Evolutionary conservation across 2,797 vertebrate species (phyloP), one percentile per base, ranked within the genome.

Genomic region (Bradypus variegatus): DNA sequence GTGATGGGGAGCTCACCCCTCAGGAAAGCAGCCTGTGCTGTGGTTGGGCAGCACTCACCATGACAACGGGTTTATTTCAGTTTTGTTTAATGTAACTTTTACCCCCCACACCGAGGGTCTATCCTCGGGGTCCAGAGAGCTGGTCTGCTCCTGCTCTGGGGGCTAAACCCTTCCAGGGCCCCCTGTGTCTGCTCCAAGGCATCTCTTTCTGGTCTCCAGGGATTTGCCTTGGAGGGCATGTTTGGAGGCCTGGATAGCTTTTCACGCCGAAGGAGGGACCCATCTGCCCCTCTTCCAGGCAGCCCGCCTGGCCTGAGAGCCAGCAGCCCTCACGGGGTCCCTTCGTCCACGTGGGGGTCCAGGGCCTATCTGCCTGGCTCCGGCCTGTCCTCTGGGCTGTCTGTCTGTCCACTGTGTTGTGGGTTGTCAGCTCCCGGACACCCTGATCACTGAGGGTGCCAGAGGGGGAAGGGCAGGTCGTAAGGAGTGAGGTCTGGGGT

Each of bases 1-100:
- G 0, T 0, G 29, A n/a, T 3, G 2, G 62, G 48, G 58, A 38
- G 2, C 45, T 70, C 31, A 11, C 33, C 31, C 0, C n/a, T 19
- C 3, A 1, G 4, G 31, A 6, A 58, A 6, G 38, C 8, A 15
- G 72, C 21, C 31, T 10, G 3, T 6, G 75, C 11, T 1, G 1
- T 2, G 16, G 21, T 6, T 38, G 38, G 38, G 38, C 4, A 0
- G 55, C 36, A 29, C 21, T 41, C 41, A 0, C 25, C 2, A 0
- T 3, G 41, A n/a, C 58, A 14, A 1, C 16, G 0, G 14, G 36
- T 25, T 16, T 11, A n/a, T 48, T 50, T 48, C 11, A 5, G 19
- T 19, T 70, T 55, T 2, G 5, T 33, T 5, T 2, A 8, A 4
- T 13, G 36, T 6, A 0, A 5, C 27, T 45, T 29, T 25, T 7